Base-by-base conservation (phyloP, 2,888 invertebrate species). In the Pegoplata infirma region DNA sequence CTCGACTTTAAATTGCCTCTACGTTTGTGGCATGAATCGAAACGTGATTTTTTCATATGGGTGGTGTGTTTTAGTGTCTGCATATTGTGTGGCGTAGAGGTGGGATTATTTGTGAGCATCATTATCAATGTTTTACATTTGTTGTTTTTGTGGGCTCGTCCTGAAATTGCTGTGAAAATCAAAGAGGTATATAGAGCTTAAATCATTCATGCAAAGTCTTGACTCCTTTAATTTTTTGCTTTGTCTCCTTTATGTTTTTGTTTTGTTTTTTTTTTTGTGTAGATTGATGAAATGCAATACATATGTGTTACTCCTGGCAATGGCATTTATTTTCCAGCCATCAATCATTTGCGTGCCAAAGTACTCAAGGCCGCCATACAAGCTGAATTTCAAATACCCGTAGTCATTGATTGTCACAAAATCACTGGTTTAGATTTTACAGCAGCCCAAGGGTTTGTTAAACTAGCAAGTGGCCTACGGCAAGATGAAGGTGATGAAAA, bases 101-200 rank as follows among this genome's bases (percentile, higher is more conserved):
- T 93, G 82, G 97, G 97, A 47, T 92, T 97, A 81, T 90, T 95
- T 44, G 91, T 93, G 21, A 96, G 97, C 80, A 93, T 94, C 73
- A 85, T 92, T 55, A 90, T 93, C 36, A 94, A 93, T 82, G 90
- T 94, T 21, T 86, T 92, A 8, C 91, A 91, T 85, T 89, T 96
- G 74, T 90, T 96, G 58, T 93, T 93, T 83, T 88, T 92, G 6
- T 92, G 95, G 91, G 93, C 95, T 23, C 91, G 94, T 71, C 95
- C 96, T 16, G 88, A 86, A 49, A 85, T 88, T 4, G 68, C 77
- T 7, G 86, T 88, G n/a, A 87, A 85, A 80, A 86, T 89, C 36
- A 84, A 86, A 73, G 83, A 87, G 76, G 86, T 89, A 59, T 69
- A 14, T 5, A 21, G 55, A 36, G 5, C 47, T n/a, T 46, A 7